Percentiles rank a stretch among this genome's conserved stretches.
Conservation (phyloP, 2,113 vertebrate genomes). For the Sceloporus tristichus region DNA sequence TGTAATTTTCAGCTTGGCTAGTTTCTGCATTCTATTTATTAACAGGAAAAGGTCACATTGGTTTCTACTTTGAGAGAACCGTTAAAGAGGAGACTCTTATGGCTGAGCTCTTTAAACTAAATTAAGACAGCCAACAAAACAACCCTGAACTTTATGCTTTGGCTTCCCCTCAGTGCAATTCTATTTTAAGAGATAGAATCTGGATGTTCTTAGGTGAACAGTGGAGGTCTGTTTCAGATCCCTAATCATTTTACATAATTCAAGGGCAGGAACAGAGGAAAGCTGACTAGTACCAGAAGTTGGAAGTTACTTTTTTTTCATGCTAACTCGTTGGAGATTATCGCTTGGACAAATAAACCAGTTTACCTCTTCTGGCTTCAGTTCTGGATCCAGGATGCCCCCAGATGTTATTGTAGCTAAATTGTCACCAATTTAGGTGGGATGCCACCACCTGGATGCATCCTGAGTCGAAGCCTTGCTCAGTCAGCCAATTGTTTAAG, state of each 20-base stretch:
- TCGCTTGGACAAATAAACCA: no score
- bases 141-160: background rate
- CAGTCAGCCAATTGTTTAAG: no score
- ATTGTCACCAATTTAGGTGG: no score
- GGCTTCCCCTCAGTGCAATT: background rate
- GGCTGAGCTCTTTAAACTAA: conserved; percentile 2
- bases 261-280: background rate
- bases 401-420: no score
- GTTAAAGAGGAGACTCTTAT: background rate
- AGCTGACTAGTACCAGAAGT: background rate
- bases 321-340: no score
- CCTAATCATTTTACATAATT: background rate
- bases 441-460: no score
- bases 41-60: conserved; percentile 35
- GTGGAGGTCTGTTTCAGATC: background rate
- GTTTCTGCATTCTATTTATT: conserved; percentile 26
- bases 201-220: conserved; percentile 1
- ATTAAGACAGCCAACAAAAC: conserved; percentile 26
- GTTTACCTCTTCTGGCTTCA: no score
- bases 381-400: no score
- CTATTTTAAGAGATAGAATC: background rate
- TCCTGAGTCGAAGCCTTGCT: no score
- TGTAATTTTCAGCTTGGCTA: conserved; percentile 49
- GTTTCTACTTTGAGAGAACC: conserved; percentile 35
- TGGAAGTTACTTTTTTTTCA: no score